A percentile compares a stretch with the other conserved stretches of the same genome.
Evolutionary conservation across 2,113 vertebrate genomes (phyloP).

Genomic region (Gnathonemus longibarbis): DNA sequence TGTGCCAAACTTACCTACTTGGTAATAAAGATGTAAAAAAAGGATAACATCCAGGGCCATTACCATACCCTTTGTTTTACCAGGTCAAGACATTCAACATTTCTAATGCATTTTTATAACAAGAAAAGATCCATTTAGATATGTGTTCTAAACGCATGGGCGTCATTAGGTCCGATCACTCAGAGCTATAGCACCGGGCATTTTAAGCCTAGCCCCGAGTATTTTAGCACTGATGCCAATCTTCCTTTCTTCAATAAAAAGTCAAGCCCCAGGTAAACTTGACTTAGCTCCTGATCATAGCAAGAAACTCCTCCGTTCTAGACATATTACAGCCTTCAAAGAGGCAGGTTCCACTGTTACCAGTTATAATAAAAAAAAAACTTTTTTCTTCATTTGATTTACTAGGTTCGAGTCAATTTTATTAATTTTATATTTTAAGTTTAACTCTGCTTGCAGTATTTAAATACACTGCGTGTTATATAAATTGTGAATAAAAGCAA

Average conservation of each 20-base stretch:
- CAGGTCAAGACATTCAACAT: not conserved
- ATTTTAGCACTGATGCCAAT: no score
- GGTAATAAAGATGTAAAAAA: not conserved
- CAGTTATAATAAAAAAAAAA: not conserved
- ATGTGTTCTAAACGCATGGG: not conserved
- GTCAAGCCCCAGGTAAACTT: no score
- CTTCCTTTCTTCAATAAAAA: no score
- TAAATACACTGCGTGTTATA: not conserved
- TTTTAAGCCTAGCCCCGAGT: no score
- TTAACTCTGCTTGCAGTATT: not conserved
- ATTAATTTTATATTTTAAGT: not conserved
- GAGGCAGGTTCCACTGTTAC: not conserved
- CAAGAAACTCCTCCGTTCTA: not conserved
- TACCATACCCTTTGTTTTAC: not conserved
- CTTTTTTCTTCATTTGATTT: not conserved
- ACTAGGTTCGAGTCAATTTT: not conserved
- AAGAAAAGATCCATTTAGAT: not conserved
- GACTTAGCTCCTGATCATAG: no score
- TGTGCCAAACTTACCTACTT: not conserved
- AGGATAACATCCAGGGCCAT: not conserved
- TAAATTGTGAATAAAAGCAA: not conserved
- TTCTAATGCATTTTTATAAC: not conserved
- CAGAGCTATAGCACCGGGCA: no score
- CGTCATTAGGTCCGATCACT: no score
- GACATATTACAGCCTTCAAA: not conserved